phyloP scores from a whole-genome alignment of 1,140 invertebrate species.

The Pollicipes pollicipes region DNA sequence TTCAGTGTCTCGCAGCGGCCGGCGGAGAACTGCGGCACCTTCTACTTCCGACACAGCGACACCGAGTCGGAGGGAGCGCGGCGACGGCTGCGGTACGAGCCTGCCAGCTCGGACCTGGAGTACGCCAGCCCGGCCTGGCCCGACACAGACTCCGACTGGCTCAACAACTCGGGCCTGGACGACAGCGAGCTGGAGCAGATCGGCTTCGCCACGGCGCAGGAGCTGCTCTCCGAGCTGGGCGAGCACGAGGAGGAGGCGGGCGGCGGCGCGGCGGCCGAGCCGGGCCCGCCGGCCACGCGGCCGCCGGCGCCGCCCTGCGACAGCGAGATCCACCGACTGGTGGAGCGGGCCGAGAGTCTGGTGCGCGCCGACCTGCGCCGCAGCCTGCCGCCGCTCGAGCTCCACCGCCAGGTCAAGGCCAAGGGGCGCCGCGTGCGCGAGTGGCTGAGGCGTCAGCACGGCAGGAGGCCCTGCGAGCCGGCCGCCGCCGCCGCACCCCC shows the following conservation, averaged over 20 bases:
- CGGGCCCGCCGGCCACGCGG: too few species aligned
- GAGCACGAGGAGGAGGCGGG: background rate
- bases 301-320: background rate
- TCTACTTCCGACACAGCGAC: slow-evolving; percentile 9
- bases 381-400: background rate
- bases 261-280: too few species aligned
- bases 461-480: background rate
- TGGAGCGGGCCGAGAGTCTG: slow-evolving; percentile 9
- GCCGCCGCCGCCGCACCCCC: too few species aligned
- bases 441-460: background rate
- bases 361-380: background rate
- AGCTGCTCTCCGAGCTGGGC: background rate
- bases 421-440: background rate
- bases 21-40: slow-evolving; percentile 10
- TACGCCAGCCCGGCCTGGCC: background rate
- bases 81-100: background rate
- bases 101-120: background rate
- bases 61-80: background rate
- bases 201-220: background rate
- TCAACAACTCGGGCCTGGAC: background rate
- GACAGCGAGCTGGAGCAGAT: background rate
- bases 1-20: background rate
- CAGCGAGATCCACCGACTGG: slow-evolving; percentile 10
- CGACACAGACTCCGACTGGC: background rate
- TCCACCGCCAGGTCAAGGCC: background rate